phyloP scores from a whole-genome alignment of 2,888 invertebrate genomes.

The Cerastoderma edule region DNA sequence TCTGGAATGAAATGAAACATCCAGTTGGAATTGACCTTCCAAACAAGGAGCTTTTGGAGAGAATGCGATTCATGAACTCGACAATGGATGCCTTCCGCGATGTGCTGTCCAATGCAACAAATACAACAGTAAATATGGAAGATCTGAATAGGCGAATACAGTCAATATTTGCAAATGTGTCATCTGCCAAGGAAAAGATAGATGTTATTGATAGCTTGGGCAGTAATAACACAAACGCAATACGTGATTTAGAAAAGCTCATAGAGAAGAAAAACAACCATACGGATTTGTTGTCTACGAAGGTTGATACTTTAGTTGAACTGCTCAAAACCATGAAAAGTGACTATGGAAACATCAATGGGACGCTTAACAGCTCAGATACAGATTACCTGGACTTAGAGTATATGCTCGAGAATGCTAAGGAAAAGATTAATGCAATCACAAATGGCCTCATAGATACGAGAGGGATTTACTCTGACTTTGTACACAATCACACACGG shows the following conservation, averaged over 20 bases:
- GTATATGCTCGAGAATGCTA: background rate
- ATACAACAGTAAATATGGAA: background rate
- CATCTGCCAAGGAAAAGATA: background rate
- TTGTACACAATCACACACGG: background rate
- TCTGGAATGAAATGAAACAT: conserved; percentile 3
- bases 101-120: background rate
- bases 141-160: background rate
- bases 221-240: background rate
- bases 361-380: conserved; percentile 10
- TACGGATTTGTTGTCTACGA: background rate
- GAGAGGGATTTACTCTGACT: background rate
- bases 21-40: background rate
- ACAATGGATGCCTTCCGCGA: background rate
- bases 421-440: background rate
- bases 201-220: background rate
- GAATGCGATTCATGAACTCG: background rate
- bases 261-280: background rate
- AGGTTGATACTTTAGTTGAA: background rate
- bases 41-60: background rate
- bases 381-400: background rate
- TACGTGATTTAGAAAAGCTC: conserved; percentile 11
- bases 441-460: background rate
- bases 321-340: conserved; percentile 6
- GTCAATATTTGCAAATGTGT: background rate
- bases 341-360: conserved; percentile 35